Conservation (phyloP, 2,888 invertebrate species). For the Antheraea assamensis region DNA sequence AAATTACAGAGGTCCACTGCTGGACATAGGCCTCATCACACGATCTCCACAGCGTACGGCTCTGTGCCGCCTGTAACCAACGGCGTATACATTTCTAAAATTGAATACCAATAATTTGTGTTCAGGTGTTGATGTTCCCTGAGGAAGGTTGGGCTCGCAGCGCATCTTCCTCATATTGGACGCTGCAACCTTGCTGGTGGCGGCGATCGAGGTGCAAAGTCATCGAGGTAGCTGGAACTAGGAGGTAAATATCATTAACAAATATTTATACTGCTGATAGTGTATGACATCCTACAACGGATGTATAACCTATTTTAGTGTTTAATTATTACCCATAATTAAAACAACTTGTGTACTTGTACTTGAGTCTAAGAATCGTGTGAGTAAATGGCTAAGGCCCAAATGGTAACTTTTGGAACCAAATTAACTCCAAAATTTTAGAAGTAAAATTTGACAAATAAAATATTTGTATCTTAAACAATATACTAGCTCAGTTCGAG, state of each 20-base stretch:
- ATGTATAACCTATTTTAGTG: neutral
- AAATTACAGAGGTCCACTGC: no score
- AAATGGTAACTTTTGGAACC: no score
- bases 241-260: conserved; percentile 70
- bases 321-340: neutral
- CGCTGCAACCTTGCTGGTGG: conserved; percentile 94
- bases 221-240: conserved; percentile 90
- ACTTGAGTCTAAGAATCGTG: neutral
- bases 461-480: no score
- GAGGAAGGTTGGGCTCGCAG: conserved; percentile 95
- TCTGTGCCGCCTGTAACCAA: no score
- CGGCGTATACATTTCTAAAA: conserved; percentile 5
- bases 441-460: no score
- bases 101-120: conserved; percentile 30
- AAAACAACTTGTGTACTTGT: neutral
- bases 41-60: no score
- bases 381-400: neutral
- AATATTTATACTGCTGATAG: neutral
- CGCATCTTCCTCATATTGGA: conserved; percentile 93
- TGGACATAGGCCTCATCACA: no score
- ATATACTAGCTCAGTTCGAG: no score
- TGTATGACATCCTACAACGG: neutral
- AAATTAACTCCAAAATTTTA: no score
- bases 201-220: conserved; percentile 91
- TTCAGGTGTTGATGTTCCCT: conserved; percentile 90